Conservation (phyloP, 92 coral and sea anemone species). For the Porites rus region DNA sequence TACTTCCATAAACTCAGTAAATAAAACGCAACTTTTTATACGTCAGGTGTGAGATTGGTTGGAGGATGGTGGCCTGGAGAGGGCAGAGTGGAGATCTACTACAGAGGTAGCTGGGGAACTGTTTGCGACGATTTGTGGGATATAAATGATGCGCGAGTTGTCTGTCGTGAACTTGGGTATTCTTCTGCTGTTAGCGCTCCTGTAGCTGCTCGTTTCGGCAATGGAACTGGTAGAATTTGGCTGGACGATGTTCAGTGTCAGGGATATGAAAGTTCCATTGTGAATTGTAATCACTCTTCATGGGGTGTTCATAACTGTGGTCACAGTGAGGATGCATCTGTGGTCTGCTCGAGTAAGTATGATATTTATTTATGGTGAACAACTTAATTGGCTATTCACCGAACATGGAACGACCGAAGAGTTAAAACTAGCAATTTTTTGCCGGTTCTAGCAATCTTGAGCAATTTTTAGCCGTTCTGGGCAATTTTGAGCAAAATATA, state of each 20-base stretch:
- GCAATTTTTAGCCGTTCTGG: too few relatives aligned
- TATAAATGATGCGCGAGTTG: slow-evolving; percentile 13
- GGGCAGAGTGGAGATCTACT: slow-evolving; percentile 21
- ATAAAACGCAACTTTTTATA: too few relatives aligned
- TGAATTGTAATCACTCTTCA: neutral
- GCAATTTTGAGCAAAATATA: too few relatives aligned
- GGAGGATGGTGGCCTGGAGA: slow-evolving; percentile 9
- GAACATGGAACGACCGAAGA: too few relatives aligned
- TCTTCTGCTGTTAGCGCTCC: slow-evolving; percentile 4
- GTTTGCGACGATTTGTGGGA: slow-evolving; percentile 23
- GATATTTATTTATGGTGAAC: neutral
- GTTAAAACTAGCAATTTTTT: too few relatives aligned
- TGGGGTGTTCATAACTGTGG: neutral
- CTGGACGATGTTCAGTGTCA: neutral
- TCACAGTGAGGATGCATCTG: slow-evolving; percentile 26
- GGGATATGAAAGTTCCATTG: slow-evolving; percentile 21
- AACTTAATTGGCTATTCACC: too few relatives aligned
- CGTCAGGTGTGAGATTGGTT: slow-evolving; percentile 1
- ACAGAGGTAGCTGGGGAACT: slow-evolving; percentile 19
- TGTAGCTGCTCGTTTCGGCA: neutral
- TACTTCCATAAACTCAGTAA: too few relatives aligned
- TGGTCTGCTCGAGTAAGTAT: slow-evolving; percentile 9
- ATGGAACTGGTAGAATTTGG: slow-evolving; percentile 28
- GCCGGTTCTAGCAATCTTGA: too few relatives aligned
- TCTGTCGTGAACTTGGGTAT: slow-evolving; percentile 20